Conservation (phyloP, 2,888 invertebrate genomes). For the Acleris cristana region DNA sequence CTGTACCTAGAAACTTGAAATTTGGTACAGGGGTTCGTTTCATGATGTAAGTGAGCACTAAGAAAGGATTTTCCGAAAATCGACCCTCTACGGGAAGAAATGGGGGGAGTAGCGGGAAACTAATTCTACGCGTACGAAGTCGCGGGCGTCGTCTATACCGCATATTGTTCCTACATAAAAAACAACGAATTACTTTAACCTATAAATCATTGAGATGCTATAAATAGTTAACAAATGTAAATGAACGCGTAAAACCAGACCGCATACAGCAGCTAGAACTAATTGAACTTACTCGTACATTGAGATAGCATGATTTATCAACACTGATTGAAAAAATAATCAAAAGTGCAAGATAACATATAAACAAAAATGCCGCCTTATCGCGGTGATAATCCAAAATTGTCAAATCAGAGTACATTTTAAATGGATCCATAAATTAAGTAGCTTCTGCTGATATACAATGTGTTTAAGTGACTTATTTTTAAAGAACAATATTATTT, state of each 20-base stretch:
- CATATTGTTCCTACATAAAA: too few relatives aligned
- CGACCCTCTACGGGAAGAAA: too few relatives aligned
- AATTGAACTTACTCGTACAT: conserved; percentile 17
- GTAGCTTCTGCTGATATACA: conserved; percentile 6
- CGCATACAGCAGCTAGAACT: not conserved
- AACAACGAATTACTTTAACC: too few relatives aligned
- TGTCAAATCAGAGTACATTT: conserved; percentile 13
- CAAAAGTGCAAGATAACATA: conserved; percentile 27
- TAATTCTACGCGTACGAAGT: too few relatives aligned
- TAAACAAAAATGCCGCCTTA: conserved; percentile 34
- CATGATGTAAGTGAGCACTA: too few relatives aligned
- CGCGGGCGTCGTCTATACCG: too few relatives aligned
- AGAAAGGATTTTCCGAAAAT: too few relatives aligned
- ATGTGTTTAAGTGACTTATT: conserved; percentile 12
- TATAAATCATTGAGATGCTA: too few relatives aligned
- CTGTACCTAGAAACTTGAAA: too few relatives aligned
- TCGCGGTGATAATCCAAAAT: conserved; percentile 28
- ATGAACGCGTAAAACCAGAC: conserved; percentile 10
- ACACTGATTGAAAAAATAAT: conserved; percentile 31
- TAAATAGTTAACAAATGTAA: not conserved
- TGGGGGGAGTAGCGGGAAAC: too few relatives aligned
- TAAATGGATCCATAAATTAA: conserved; percentile 19
- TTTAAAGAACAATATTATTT: conserved; percentile 1
- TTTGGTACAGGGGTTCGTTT: too few relatives aligned
- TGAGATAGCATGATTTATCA: conserved; percentile 27